Evolutionary conservation across 2,113 vertebrate species (phyloP), one percentile per base, ranked within the genome.

Genomic region (Pseudopodoces humilis): DNA sequence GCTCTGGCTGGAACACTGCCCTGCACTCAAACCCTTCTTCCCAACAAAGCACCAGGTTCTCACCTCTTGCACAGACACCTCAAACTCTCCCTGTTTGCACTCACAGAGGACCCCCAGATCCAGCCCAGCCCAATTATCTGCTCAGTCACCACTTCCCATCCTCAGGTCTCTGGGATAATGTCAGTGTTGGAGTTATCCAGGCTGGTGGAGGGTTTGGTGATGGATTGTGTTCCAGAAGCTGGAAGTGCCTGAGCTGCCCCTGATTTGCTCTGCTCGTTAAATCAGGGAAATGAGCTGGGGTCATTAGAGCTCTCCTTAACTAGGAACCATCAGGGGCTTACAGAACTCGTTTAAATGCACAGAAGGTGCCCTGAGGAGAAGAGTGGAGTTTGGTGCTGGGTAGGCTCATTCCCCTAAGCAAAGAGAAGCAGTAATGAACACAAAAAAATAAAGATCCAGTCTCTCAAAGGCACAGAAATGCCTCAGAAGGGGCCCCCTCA

Each of bases 201-300:
- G 70, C 63, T 41, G 70, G 10, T 5, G 53, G 5, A 86, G 62
- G 25, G 15, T 13, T 89, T 22, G 47, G 39, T 18, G 23, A 2
- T 22, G 14, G 28, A 21, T 2, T 24, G 39, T 60, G 50, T 27
- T 62, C 68, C 84, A 69, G 82, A 35, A 52, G 31, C 2, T 27
- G 35, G 59, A 59, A 62, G 49, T 0, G 5, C 43, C 91, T 65
- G 80, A 71, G 64, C 86, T 55, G 63, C n/a, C 70, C 7, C 43
- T 33, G 78, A 55, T 80, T 16, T 20, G 69, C 52, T 33, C 37
- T 69, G 65, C 92, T 94, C 67, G 63, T 94, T 95, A 94, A 88
- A 60, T 41, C 83, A 72, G 65, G 74, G 49, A 82, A 91, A 89
- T 22, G 64, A 91, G 85, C 44, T 6, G 60, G 50, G 83, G 39